These are phyloP conservation scores for Ptilodon capucinus DNA, from an alignment of 2,888 invertebrate species.

Conservation along the genomic window DNA sequence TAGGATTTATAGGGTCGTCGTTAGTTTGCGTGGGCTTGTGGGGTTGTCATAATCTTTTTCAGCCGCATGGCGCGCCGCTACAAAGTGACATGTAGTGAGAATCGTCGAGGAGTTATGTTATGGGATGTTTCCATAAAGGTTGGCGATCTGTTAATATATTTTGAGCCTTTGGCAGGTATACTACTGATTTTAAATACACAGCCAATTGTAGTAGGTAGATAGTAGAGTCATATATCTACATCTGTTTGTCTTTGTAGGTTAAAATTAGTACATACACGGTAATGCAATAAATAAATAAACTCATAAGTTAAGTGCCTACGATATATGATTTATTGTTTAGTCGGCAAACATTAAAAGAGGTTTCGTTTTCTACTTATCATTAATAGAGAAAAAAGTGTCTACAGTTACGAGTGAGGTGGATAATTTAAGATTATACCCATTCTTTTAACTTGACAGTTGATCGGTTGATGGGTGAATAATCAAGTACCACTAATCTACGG, in stretches of 20 bases:
- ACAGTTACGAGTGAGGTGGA: constrained; percentile 19
- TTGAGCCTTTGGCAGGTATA: neutral
- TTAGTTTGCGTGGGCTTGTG: constrained; percentile 60
- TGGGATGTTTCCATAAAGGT: constrained; percentile 52
- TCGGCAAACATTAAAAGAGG: constrained; percentile 21
- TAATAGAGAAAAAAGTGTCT: constrained; percentile 16
- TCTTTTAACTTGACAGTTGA: constrained; percentile 58
- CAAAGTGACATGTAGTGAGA: constrained; percentile 65
- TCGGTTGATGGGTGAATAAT: constrained; percentile 47
- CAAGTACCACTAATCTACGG: constrained; percentile 41
- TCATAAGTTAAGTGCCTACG: neutral
- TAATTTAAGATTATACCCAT: constrained; percentile 41
- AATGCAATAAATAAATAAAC: neutral
- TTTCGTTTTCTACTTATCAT: constrained; percentile 22
- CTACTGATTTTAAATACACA: neutral
- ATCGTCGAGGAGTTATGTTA: constrained; percentile 60
- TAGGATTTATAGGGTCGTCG: constrained; percentile 68
- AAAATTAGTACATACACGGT: neutral
- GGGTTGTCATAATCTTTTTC: constrained; percentile 81
- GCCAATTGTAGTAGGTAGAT: neutral
- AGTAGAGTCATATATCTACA: neutral
- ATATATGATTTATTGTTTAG: constrained; percentile 17
- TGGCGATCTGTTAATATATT: neutral
- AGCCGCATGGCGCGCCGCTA: constrained; percentile 70
- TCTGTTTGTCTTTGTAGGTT: neutral